Evolutionary conservation across 2,888 invertebrate species (phyloP).

Genomic region (Craniophora ligustri): DNA sequence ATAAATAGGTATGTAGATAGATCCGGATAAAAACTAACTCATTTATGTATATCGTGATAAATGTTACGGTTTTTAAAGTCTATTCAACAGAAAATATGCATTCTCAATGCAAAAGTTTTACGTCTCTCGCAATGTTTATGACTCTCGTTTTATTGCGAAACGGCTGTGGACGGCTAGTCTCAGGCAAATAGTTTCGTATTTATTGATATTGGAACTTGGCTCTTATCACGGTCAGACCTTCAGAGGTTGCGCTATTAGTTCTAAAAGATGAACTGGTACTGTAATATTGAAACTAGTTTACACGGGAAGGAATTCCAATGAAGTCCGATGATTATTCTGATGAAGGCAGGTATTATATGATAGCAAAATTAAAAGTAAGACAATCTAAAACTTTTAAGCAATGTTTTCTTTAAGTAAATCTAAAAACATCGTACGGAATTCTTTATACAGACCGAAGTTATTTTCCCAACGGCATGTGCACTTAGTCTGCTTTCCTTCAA

Average conservation of each 20-base stretch:
- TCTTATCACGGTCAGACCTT: conserved; percentile 30
- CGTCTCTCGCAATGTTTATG: conserved; percentile 25
- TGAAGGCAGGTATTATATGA: too few species aligned
- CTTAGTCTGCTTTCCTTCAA: too few species aligned
- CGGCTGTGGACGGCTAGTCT: conserved; percentile 22
- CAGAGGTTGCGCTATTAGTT: conserved; percentile 11
- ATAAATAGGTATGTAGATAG: too few species aligned
- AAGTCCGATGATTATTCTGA: too few species aligned
- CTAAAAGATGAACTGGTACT: background rate
- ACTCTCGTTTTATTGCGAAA: conserved; percentile 37
- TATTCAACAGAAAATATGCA: conserved; percentile 33
- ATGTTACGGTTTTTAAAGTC: conserved; percentile 13
- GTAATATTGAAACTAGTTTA: conserved; percentile 13
- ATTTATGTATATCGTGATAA: too few species aligned
- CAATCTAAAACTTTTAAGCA: too few species aligned
- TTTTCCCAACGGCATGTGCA: too few species aligned
- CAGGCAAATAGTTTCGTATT: conserved; percentile 18
- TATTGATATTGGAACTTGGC: conserved; percentile 36
- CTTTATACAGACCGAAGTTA: too few species aligned
- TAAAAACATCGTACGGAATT: too few species aligned
- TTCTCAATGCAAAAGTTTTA: conserved; percentile 36
- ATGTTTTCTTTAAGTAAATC: too few species aligned
- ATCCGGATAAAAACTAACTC: too few species aligned
- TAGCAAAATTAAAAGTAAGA: too few species aligned
- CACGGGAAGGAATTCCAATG: conserved; percentile 4